Evolutionary conservation across 2,797 vertebrate genomes (phyloP).

Genomic region (Prunella strophiata): DNA sequence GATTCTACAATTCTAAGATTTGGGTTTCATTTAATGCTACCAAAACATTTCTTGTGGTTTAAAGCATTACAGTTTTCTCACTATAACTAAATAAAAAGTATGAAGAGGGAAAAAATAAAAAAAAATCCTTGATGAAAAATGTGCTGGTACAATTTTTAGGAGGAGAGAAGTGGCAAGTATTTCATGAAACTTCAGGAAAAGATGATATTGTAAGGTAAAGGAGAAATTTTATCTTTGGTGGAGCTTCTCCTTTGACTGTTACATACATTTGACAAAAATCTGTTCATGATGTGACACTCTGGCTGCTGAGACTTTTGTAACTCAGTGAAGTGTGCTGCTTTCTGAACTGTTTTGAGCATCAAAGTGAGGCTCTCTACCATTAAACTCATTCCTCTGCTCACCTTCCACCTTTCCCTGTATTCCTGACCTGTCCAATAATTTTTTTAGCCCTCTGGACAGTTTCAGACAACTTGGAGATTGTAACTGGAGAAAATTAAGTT

Average conservation of each 20-base stretch:
- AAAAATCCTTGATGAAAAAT: neutral
- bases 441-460: conserved; percentile 17
- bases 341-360: neutral
- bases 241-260: neutral
- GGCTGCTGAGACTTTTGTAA: neutral
- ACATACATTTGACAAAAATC: neutral
- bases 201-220: neutral
- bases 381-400: neutral
- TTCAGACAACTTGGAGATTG: conserved; percentile 17
- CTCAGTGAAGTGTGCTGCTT: neutral
- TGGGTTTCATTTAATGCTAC: neutral
- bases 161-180: neutral
- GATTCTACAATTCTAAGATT: neutral
- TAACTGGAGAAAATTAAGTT: conserved; percentile 37
- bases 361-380: neutral
- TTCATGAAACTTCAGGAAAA: neutral
- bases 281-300: neutral
- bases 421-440: conserved; percentile 5
- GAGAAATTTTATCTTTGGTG: neutral
- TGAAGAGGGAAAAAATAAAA: neutral
- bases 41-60: neutral
- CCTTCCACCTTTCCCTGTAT: neutral
- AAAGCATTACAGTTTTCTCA: neutral
- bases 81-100: neutral
- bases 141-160: neutral